Base-by-base conservation (phyloP, 2,113 vertebrate species). In the Cettia cetti region DNA sequence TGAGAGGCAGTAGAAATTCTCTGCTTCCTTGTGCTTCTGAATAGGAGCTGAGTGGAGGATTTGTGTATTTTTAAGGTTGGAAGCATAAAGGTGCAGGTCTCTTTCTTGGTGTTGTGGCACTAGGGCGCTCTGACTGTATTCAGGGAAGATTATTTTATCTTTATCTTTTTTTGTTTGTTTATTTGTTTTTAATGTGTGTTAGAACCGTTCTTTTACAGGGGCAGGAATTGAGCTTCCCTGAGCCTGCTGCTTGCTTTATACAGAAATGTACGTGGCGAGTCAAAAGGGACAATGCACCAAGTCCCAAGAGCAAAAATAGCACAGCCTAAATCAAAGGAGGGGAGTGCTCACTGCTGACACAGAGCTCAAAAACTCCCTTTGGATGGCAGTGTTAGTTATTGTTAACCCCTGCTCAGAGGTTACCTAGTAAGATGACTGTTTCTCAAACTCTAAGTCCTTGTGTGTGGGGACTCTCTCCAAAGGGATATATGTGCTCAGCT, bases 181-280 rank as follows among this genome's bases (percentile, higher is more conserved):
- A 5, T 65, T 64, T 28, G 21, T 42, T 82, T 63, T 33, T 44
- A 72, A 35, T 0, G 0, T 63, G 11, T 18, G 0, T 82, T 90
- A 47, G 33, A 82, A 39, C 0, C 2, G 3, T 78, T 92, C 40
- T n/a, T 92, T 88, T 64, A 68, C 19, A 21, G 49, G 28, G 27
- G n/a, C 40, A 76, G 54, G 59, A 74, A 26, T 7, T 69, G 31
- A 27, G 16, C 59, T 90, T 88, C 22, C 12, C 63, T 83, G 50
- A 82, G 16, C 45, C 37, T 77, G 71, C 76, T 86, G 16, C 40
- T 80, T 71, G 64, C 45, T 47, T 82, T 79, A 2, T 47, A 15
- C 33, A 68, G 53, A 61, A 82, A 11, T 15, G 7, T 17, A 22
- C 9, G 2, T 37, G 27, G 15, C 35, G 74, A 61, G 33, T 87